phyloP scores from a whole-genome alignment of 1,140 invertebrate genomes.

The Aphidius gifuensis region DNA sequence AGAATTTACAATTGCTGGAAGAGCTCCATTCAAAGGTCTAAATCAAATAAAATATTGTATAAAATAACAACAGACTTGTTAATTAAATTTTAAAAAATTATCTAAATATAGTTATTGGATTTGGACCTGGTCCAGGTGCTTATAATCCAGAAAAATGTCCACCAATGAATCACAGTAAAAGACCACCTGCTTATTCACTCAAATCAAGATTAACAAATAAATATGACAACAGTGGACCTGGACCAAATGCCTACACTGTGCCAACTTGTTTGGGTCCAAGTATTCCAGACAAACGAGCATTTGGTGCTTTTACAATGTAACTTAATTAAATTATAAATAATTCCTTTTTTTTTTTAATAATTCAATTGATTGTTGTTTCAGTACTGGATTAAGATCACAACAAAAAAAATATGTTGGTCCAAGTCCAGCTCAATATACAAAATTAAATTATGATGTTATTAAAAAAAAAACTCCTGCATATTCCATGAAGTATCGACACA shows the following conservation, averaged over 20 bases:
- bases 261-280: conserved; percentile 46
- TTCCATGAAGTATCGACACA: conserved; percentile 33
- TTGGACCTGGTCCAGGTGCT: conserved; percentile 46
- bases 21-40: conserved; percentile 30
- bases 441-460: conserved; percentile 30
- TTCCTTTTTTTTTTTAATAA: too few relatives aligned
- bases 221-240: conserved; percentile 32
- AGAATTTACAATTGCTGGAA: conserved; percentile 38
- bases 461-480: conserved; percentile 42
- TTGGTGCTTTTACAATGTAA: conserved; percentile 47
- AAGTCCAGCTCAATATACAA: conserved; percentile 43
- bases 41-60: background rate
- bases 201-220: conserved; percentile 26
- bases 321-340: too few relatives aligned
- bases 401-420: conserved; percentile 28
- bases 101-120: conserved; percentile 14
- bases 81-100: conserved; percentile 1
- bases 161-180: conserved; percentile 39
- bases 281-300: conserved; percentile 44
- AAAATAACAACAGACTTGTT: conserved; percentile 5
- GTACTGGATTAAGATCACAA: conserved; percentile 20
- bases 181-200: conserved; percentile 40
- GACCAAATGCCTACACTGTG: conserved; percentile 42
- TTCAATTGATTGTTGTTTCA: conserved; percentile 25
- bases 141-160: conserved; percentile 44